Conservation (phyloP, 37 sponge, comb jelly and placozoan species). For the Aphrocallistes beatrix region DNA sequence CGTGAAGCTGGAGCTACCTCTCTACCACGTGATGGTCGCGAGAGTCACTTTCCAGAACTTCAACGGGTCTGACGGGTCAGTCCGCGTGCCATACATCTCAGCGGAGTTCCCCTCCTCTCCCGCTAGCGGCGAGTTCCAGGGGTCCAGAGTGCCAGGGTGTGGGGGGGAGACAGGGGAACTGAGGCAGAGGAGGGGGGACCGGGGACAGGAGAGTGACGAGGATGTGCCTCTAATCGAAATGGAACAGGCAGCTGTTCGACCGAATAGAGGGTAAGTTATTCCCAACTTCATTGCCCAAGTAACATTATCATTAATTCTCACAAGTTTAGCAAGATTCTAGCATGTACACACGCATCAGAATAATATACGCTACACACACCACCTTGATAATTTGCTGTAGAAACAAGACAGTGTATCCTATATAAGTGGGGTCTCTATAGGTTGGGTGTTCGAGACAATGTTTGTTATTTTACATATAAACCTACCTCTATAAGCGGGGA, state of each 20-base stretch:
- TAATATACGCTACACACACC: too few relatives aligned
- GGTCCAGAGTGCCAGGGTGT: not conserved
- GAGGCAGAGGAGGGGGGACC: not conserved
- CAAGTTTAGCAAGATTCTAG: too few relatives aligned
- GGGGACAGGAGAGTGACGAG: not conserved
- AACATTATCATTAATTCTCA: too few relatives aligned
- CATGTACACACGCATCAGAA: too few relatives aligned
- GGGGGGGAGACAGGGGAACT: not conserved
- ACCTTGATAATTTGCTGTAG: too few relatives aligned
- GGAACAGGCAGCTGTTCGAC: not conserved
- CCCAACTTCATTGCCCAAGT: too few relatives aligned
- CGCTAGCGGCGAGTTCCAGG: not conserved
- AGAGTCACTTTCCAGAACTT: constrained; percentile 77
- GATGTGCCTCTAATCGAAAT: not conserved
- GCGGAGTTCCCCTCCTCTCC: not conserved
- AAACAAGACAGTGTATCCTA: too few relatives aligned
- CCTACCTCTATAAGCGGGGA: too few relatives aligned
- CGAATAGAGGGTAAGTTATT: too few relatives aligned
- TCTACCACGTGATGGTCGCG: constrained; percentile 90
- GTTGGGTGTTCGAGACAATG: too few relatives aligned
- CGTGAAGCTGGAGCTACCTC: constrained; percentile 92
- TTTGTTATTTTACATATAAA: too few relatives aligned
- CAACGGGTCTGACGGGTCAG: constrained; percentile 46
- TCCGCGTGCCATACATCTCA: constrained; percentile 17
- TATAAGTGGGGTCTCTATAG: too few relatives aligned